A percentile compares a stretch with the other conserved stretches of the same genome.
phyloP scores from a whole-genome alignment of 2,113 vertebrate species.

The Engraulis encrasicolus region DNA sequence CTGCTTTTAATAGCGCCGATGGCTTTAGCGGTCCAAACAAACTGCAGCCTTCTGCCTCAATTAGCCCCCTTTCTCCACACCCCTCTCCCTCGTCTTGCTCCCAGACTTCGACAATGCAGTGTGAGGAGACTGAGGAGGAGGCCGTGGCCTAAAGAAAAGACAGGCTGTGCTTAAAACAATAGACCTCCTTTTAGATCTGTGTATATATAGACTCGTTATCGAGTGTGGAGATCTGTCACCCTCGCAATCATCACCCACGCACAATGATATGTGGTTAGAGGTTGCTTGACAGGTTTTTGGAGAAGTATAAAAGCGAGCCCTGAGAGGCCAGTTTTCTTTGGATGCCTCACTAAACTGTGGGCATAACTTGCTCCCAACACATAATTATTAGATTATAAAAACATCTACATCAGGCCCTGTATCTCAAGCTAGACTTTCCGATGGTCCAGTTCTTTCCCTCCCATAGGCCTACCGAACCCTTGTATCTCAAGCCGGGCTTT shows the following conservation, averaged over 20 bases:
- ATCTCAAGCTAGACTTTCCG: too few species aligned
- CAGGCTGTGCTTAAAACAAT: too few species aligned
- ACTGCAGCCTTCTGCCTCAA: too few species aligned
- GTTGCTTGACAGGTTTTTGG: neutral
- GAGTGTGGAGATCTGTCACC: neutral
- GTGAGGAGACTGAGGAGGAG: neutral
- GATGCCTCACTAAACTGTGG: neutral
- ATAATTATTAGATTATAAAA: too few species aligned
- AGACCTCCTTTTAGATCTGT: neutral
- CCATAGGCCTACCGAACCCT: too few species aligned
- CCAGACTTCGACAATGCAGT: too few species aligned
- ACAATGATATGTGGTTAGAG: neutral
- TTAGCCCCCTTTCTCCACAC: too few species aligned
- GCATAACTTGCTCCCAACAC: neutral
- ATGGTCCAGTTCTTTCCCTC: too few species aligned
- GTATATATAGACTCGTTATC: neutral
- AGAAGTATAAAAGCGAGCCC: neutral
- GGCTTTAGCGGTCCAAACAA: neutral
- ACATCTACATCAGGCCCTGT: too few species aligned
- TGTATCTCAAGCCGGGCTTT: neutral
- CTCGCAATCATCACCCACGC: neutral
- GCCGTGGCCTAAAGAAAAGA: too few species aligned
- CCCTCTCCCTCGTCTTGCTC: too few species aligned
- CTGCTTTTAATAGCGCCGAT: conserved; percentile 39
- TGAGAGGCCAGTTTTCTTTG: neutral